A percentile compares a stretch with the other conserved stretches of the same genome.
Evolutionary conservation across 2,888 invertebrate genomes (phyloP).

Genomic region (Dicranocentrus wangi): DNA sequence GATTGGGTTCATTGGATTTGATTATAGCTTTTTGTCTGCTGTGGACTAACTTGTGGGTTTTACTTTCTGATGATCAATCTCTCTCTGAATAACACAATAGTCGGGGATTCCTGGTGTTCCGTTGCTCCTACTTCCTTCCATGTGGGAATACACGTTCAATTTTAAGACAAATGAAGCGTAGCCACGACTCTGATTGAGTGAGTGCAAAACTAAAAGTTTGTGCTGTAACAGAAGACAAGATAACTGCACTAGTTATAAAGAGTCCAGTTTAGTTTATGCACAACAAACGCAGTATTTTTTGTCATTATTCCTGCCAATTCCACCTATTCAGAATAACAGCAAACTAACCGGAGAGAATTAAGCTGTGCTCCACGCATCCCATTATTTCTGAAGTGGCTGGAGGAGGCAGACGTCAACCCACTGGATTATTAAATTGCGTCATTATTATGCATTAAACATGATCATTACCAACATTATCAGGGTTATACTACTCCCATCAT

Average conservation of each 20-base stretch:
- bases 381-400: slow-evolving; percentile 8
- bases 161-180: slow-evolving; percentile 9
- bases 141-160: neutral
- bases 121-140: no score
- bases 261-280: no score
- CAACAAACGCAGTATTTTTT: no score
- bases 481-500: neutral
- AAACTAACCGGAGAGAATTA: neutral
- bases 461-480: neutral
- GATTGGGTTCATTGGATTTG: slow-evolving; percentile 6
- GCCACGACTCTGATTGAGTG: no score
- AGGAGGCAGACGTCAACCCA: neutral
- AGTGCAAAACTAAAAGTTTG: no score
- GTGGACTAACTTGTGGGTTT: neutral
- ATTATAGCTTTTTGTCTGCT: neutral
- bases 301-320: neutral
- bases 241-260: no score
- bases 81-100: no score
- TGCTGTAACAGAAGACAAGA: no score
- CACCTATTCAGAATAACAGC: neutral
- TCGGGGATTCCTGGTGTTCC: no score
- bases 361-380: neutral
- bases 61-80: no score
- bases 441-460: neutral
- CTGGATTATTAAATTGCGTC: slow-evolving; percentile 8